Evolutionary conservation across 2,113 vertebrate genomes (phyloP).

Genomic region (Hippocampus comes): DNA sequence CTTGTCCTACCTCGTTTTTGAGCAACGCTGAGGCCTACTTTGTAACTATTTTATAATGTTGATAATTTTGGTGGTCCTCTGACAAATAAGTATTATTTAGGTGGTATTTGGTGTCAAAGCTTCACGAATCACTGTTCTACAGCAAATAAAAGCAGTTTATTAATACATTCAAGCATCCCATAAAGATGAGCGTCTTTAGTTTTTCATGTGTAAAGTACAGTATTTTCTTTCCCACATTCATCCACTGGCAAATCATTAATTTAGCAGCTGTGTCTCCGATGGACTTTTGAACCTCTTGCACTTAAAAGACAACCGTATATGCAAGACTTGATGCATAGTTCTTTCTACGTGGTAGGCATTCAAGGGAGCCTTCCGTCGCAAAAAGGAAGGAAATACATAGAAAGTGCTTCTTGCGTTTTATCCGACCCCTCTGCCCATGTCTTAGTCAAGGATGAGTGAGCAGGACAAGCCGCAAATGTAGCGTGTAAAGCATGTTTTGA

Average conservation of each 20-base stretch:
- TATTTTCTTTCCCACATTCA: neutral
- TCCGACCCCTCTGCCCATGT: constrained; percentile 20
- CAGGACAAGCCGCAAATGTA: constrained; percentile 48
- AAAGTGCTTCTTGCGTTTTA: constrained; percentile 30
- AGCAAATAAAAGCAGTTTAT: too few relatives aligned
- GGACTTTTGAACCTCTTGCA: neutral
- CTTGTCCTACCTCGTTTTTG: too few relatives aligned
- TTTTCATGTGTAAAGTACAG: neutral
- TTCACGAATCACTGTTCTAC: neutral
- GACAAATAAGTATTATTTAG: neutral
- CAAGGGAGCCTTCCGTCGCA: constrained; percentile 7
- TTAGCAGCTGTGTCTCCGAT: constrained; percentile 1
- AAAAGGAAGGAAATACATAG: constrained; percentile 35
- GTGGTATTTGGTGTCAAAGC: neutral
- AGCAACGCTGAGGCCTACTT: too few relatives aligned
- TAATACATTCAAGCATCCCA: neutral
- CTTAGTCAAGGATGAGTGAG: constrained; percentile 35
- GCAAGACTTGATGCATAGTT: constrained; percentile 20
- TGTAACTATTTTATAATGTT: too few relatives aligned
- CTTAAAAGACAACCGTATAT: constrained; percentile 10
- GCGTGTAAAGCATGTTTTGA: constrained; percentile 39
- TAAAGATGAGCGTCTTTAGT: neutral
- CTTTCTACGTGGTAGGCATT: constrained; percentile 24
- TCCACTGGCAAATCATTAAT: constrained; percentile 3
- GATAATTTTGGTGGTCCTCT: too few relatives aligned